phyloP scores from a whole-genome alignment of 2,797 vertebrate species.

The Cossypha polioptera region DNA sequence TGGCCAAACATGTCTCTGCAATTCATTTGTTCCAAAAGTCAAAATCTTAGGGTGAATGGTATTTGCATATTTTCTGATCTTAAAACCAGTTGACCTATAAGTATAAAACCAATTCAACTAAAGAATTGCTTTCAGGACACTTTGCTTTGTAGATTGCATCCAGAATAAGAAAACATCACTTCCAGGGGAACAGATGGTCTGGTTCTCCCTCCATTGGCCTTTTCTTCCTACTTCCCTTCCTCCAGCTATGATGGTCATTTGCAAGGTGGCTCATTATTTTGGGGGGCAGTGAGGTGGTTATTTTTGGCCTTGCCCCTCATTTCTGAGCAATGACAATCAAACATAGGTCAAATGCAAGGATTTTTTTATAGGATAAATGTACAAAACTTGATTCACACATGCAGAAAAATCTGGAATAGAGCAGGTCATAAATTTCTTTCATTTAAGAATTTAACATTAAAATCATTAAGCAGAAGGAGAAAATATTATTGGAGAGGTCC shows the following conservation, averaged over 20 bases:
- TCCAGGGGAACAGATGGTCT: neutral
- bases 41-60: neutral
- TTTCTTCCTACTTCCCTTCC: neutral
- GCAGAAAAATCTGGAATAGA: neutral
- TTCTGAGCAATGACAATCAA: neutral
- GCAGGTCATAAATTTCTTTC: neutral
- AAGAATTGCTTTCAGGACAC: neutral
- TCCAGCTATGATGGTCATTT: neutral
- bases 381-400: no score
- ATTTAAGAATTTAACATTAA: neutral
- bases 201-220: neutral
- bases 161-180: neutral
- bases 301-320: neutral
- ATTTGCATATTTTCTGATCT: neutral
- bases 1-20: neutral
- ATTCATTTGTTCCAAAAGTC: neutral
- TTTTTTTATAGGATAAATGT: neutral
- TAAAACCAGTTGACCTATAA: neutral
- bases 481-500: no score
- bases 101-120: neutral
- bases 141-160: neutral
- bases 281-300: accelerated
- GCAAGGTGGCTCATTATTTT: neutral
- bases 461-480: neutral
- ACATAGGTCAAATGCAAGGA: neutral